Conservation (phyloP, 2,113 vertebrate species). For the Suncus etruscus region DNA sequence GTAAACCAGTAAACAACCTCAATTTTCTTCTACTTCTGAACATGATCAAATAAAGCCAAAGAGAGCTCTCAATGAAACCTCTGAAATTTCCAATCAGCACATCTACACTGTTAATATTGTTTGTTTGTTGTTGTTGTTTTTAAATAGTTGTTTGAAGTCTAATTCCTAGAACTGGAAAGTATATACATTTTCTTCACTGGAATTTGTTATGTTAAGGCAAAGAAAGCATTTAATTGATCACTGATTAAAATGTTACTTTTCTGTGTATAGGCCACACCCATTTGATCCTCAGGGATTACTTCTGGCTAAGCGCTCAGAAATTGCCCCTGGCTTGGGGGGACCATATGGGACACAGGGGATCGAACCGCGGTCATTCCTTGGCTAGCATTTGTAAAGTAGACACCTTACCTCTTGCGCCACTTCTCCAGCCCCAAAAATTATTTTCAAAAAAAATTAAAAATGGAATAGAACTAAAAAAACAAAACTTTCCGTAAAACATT, state of each 20-base stretch:
- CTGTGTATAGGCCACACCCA: not conserved
- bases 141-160: not conserved
- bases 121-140: not conserved
- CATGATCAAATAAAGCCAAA: not conserved
- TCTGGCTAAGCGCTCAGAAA: no score
- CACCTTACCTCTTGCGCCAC: no score
- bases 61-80: not conserved
- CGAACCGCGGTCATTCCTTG: no score
- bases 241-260: slow-evolving; percentile 6
- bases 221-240: slow-evolving; percentile 32
- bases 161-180: slow-evolving; percentile 13
- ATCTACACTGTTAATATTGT: no score
- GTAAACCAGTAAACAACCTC: not conserved
- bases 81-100: not conserved
- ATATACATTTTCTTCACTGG: not conserved
- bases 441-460: slow-evolving; percentile 19
- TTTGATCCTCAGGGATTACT: no score
- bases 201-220: slow-evolving; percentile 36
- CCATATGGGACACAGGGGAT: no score
- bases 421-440: not conserved
- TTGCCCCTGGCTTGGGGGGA: no score
- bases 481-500: not conserved
- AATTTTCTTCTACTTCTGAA: not conserved
- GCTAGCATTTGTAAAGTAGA: no score
- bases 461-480: not conserved